Conservation (phyloP, 2,797 vertebrate species). For the Pempheris klunzingeri region DNA sequence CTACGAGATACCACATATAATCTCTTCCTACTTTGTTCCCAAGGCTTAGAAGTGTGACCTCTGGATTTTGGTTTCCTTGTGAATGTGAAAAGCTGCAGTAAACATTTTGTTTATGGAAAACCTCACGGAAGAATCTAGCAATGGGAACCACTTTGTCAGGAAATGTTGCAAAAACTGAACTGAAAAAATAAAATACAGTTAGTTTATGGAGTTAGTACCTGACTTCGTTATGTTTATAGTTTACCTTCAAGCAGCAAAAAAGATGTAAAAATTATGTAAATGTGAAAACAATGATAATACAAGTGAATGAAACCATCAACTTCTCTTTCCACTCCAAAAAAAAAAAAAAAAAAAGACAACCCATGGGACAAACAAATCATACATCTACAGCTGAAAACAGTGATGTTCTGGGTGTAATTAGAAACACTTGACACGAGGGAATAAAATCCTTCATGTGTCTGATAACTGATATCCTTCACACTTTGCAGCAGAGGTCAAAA, state of each 20-base stretch:
- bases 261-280: conserved; percentile 22
- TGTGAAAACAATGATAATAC: conserved; percentile 5
- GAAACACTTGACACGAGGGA: conserved; percentile 54
- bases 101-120: conserved; percentile 59
- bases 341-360: conserved; percentile 40
- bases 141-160: conserved; percentile 35
- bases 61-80: conserved; percentile 15
- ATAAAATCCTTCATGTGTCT: conserved; percentile 40
- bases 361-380: conserved; percentile 66
- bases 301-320: conserved; percentile 53
- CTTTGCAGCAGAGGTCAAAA: conserved; percentile 53
- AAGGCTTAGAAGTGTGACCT: conserved; percentile 40
- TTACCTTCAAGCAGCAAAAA: conserved; percentile 3
- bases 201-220: not conserved
- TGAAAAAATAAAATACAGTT: not conserved
- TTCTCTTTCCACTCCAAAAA: conserved; percentile 35
- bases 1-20: conserved; percentile 27
- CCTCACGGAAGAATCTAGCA: conserved; percentile 18
- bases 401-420: conserved; percentile 53
- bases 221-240: conserved; percentile 5
- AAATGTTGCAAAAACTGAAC: conserved; percentile 14
- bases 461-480: conserved; percentile 60
- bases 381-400: conserved; percentile 47
- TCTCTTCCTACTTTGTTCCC: conserved; percentile 25
- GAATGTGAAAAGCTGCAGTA: conserved; percentile 39